These are phyloP conservation scores for Fragum whitleyi DNA, from an alignment of 2,888 invertebrate genomes.

Conservation along the genomic window DNA sequence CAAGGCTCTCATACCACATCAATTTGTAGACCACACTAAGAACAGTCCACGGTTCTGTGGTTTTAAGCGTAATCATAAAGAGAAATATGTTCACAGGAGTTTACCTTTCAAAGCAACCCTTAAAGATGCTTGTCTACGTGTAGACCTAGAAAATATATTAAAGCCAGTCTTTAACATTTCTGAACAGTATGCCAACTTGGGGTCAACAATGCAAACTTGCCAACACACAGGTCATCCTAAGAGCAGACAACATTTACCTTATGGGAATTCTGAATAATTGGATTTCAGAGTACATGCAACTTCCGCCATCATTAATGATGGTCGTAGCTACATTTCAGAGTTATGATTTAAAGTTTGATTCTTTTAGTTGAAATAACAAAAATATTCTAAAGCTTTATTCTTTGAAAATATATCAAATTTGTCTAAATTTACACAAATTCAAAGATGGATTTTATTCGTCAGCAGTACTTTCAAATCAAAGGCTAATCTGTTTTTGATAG, in stretches of 20 bases:
- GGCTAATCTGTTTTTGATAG: no score
- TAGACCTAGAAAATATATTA: conserved; percentile 27
- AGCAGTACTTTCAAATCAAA: no score
- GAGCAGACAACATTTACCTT: conserved; percentile 30
- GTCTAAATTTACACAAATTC: no score
- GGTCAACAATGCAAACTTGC: conserved; percentile 49
- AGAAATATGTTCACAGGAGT: conserved; percentile 42
- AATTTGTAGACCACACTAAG: conserved; percentile 51
- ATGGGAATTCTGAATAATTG: conserved; percentile 40
- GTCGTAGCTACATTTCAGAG: conserved; percentile 38
- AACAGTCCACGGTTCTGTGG: conserved; percentile 51
- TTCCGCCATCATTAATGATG: conserved; percentile 53
- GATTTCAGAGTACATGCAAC: conserved; percentile 36
- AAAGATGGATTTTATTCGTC: no score
- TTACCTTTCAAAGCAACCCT: conserved; percentile 47
- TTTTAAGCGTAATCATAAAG: conserved; percentile 30
- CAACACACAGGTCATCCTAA: conserved; percentile 20
- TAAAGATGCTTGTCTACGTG: conserved; percentile 22
- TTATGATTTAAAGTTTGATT: no score
- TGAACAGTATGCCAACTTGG: conserved; percentile 27
- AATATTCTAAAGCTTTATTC: no score
- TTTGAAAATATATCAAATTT: no score
- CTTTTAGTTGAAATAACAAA: no score
- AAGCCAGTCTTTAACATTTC: conserved; percentile 29
- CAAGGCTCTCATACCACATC: conserved; percentile 49